Conservation (phyloP, 2,888 invertebrate genomes). For the Biston stratarius region DNA sequence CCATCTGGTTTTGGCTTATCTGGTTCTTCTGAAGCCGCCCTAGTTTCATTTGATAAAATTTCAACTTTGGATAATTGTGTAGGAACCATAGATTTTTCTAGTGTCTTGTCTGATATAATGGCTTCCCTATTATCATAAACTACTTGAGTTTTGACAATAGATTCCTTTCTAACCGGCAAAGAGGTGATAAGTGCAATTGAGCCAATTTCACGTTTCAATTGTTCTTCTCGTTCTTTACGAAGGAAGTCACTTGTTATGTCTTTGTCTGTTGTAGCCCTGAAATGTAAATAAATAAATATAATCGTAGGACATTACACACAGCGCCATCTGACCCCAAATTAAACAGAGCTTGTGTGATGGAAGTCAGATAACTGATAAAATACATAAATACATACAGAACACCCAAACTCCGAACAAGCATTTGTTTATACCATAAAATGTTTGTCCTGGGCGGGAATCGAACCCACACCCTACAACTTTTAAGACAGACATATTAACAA, state of each 20-base stretch:
- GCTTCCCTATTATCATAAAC: constrained; percentile 1
- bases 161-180: constrained; percentile 1
- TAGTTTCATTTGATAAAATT: background rate
- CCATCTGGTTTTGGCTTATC: background rate
- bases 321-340: too few species aligned
- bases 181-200: constrained; percentile 30
- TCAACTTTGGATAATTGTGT: constrained; percentile 4
- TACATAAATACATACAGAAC: too few species aligned
- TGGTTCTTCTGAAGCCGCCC: constrained; percentile 3
- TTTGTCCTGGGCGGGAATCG: too few species aligned
- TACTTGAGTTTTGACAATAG: background rate
- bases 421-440: too few species aligned
- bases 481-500: too few species aligned
- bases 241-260: constrained; percentile 69
- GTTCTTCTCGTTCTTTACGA: constrained; percentile 72
- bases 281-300: too few species aligned
- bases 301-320: too few species aligned
- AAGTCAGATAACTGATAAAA: too few species aligned
- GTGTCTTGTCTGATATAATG: background rate
- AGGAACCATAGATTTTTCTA: background rate
- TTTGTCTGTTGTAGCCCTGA: constrained; percentile 63
- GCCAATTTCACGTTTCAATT: constrained; percentile 67
- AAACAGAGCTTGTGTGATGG: too few species aligned
- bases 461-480: too few species aligned
- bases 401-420: too few species aligned